These are phyloP conservation scores for Tachypleus tridentatus DNA, from an alignment of 1,140 invertebrate genomes.

Conservation along the genomic window DNA sequence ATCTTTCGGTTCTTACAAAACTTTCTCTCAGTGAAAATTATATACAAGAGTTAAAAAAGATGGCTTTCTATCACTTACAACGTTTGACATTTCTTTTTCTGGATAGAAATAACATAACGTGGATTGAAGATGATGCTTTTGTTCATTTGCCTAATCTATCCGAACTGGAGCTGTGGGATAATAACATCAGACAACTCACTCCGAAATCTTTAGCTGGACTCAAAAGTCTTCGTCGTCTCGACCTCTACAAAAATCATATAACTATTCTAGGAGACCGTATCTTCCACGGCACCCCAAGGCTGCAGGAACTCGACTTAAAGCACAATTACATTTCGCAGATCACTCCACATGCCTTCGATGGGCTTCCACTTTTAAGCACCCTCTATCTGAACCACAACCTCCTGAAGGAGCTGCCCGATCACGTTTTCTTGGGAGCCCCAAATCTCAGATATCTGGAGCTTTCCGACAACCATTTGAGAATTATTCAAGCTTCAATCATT, in stretches of 20 bases:
- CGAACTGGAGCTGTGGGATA: conserved; percentile 11
- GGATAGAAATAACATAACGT: conserved; percentile 13
- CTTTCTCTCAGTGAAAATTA: conserved; percentile 87
- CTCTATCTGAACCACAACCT: conserved; percentile 9
- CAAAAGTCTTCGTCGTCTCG: conserved; percentile 3
- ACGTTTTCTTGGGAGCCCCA: conserved; percentile 8
- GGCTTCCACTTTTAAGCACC: conserved; percentile 5
- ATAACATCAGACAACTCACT: conserved; percentile 7
- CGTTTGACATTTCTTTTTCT: conserved; percentile 8
- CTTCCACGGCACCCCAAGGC: conserved; percentile 4
- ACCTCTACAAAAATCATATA: conserved; percentile 15
- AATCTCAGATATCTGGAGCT: conserved; percentile 7
- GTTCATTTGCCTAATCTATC: conserved; percentile 8
- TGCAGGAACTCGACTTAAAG: conserved; percentile 10
- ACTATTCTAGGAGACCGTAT: conserved; percentile 12
- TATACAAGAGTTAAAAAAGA: conserved; percentile 55
- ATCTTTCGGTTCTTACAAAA: conserved; percentile 66
- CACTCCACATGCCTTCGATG: conserved; percentile 8
- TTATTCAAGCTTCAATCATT: background rate
- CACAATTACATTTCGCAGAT: conserved; percentile 11
- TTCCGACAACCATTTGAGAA: conserved; percentile 9
- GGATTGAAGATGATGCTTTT: conserved; percentile 10
- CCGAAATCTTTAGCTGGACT: conserved; percentile 12
- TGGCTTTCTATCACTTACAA: conserved; percentile 1
- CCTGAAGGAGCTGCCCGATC: conserved; percentile 11